Conservation (phyloP, 64 coral and sea anemone genomes). For the Stichodactyla mertensii region DNA sequence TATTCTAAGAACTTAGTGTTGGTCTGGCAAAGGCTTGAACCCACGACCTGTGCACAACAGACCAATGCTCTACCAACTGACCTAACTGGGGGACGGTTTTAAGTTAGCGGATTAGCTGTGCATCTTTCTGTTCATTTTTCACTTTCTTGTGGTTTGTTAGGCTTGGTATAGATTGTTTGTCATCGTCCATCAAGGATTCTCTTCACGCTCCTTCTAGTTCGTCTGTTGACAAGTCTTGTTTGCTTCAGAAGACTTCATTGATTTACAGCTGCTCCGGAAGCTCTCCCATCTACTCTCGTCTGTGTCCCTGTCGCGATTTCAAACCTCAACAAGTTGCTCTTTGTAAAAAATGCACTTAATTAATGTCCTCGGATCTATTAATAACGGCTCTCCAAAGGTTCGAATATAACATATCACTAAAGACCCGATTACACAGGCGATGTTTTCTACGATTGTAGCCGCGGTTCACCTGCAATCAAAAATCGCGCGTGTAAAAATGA, state of each 20-base stretch:
- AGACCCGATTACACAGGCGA: too few species aligned
- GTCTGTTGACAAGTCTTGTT: conserved; percentile 14
- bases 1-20: too few species aligned
- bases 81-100: too few species aligned
- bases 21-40: too few species aligned
- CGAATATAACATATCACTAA: too few species aligned
- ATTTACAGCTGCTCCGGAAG: conserved; percentile 1
- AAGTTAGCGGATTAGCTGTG: too few species aligned
- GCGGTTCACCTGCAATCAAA: too few species aligned
- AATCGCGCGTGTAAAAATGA: too few species aligned
- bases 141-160: background rate
- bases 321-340: conserved; percentile 26
- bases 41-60: too few species aligned
- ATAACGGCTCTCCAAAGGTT: too few species aligned
- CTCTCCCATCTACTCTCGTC: conserved; percentile 8
- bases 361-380: background rate
- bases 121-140: background rate
- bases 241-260: conserved; percentile 5
- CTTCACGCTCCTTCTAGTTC: conserved; percentile 20
- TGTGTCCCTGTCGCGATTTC: conserved; percentile 24
- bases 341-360: conserved; percentile 23
- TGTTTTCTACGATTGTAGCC: too few species aligned
- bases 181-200: background rate
- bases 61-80: too few species aligned
- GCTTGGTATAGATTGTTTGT: background rate